Conservation (phyloP, 2,113 vertebrate genomes). For the Catharus minimus region DNA sequence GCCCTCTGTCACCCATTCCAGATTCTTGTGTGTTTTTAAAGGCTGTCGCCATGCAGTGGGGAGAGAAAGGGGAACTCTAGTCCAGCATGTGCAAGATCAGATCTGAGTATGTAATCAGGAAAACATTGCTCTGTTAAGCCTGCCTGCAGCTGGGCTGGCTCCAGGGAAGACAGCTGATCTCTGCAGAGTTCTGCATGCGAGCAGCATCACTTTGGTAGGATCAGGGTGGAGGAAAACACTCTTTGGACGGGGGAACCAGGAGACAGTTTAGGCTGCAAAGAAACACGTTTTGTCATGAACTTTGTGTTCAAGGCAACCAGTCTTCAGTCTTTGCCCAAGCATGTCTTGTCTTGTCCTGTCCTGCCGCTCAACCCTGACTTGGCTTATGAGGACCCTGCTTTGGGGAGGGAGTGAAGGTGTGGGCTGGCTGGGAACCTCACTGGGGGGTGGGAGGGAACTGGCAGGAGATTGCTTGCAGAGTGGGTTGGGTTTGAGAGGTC, state of each 20-base stretch:
- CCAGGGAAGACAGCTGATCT: background rate
- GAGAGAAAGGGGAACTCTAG: background rate
- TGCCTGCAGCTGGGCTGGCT: background rate
- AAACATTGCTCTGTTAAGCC: background rate
- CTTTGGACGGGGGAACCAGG: background rate
- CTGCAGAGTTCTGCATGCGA: background rate
- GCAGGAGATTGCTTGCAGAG: background rate
- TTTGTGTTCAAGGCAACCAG: background rate
- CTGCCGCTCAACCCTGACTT: background rate
- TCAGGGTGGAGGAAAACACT: background rate
- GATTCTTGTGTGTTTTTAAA: background rate
- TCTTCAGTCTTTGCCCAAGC: background rate
- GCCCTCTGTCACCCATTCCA: background rate
- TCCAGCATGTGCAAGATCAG: background rate
- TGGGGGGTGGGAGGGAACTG: background rate
- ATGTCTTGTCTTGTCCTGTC: background rate
- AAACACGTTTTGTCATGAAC: background rate
- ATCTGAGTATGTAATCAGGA: background rate
- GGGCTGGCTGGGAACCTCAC: background rate
- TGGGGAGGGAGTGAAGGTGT: background rate
- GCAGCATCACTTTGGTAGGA: background rate
- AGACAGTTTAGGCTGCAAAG: background rate
- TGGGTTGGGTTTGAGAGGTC: background rate
- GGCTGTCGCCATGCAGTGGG: background rate
- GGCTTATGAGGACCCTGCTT: background rate